Percentiles rank a stretch among this genome's conserved stretches.
phyloP scores from a whole-genome alignment of 2,113 vertebrate species.

The Amphiprion ocellaris region DNA sequence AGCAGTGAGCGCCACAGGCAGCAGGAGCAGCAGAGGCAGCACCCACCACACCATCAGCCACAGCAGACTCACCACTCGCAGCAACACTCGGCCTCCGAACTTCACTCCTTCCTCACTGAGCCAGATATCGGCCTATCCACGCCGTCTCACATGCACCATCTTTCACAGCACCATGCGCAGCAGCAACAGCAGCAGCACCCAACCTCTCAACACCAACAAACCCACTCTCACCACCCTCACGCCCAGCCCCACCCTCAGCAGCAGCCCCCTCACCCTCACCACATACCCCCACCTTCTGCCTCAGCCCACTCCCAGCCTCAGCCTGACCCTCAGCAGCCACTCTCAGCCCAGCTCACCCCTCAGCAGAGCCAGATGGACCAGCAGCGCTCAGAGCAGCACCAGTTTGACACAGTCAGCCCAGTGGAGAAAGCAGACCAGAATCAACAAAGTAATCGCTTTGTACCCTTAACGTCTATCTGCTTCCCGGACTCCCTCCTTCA shows the following conservation, averaged over 20 bases:
- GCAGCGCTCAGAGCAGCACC: constrained; percentile 88
- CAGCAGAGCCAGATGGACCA: constrained; percentile 88
- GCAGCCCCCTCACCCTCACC: constrained; percentile 77
- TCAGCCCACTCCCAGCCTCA: constrained; percentile 78
- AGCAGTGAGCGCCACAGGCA: constrained; percentile 76
- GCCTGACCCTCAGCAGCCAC: constrained; percentile 76
- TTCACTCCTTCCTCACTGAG: constrained; percentile 86
- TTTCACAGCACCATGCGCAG: constrained; percentile 81
- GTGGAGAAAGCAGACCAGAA: constrained; percentile 85
- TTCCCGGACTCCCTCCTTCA: constrained; percentile 94
- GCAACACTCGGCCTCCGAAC: constrained; percentile 81
- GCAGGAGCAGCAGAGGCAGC: constrained; percentile 81
- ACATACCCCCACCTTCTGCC: constrained; percentile 74
- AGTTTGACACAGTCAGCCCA: constrained; percentile 87
- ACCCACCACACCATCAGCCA: constrained; percentile 77
- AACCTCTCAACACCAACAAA: constrained; percentile 79
- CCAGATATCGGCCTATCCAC: constrained; percentile 81
- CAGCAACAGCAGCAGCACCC: constrained; percentile 77
- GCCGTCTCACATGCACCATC: constrained; percentile 83
- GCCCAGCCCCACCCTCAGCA: constrained; percentile 71
- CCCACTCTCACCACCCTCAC: constrained; percentile 80
- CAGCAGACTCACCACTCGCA: constrained; percentile 72
- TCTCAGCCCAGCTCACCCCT: constrained; percentile 79
- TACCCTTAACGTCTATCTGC: constrained; percentile 95
- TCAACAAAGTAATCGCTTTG: constrained; percentile 87